These are phyloP conservation scores for Conus betulinus DNA, from an alignment of 1,140 invertebrate species.

Conservation along the genomic window DNA sequence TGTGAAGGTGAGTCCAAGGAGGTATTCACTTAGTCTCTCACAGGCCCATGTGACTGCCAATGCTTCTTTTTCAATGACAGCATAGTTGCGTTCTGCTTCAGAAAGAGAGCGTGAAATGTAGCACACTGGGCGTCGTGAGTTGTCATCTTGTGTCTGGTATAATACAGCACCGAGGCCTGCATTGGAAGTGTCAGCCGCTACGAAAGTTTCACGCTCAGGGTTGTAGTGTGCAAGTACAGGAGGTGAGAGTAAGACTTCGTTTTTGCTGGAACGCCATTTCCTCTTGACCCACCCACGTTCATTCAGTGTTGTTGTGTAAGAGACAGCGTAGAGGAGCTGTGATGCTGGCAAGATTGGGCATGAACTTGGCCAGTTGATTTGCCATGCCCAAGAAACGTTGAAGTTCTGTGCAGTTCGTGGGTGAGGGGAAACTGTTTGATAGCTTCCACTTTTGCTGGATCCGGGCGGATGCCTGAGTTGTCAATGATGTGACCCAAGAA, in stretches of 20 bases:
- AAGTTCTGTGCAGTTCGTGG: too few species aligned
- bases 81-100: conserved; percentile 74
- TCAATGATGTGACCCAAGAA: conserved; percentile 40
- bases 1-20: conserved; percentile 73
- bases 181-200: conserved; percentile 47
- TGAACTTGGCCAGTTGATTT: too few species aligned
- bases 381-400: too few species aligned
- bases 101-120: conserved; percentile 51
- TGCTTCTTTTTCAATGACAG: conserved; percentile 78
- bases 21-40: conserved; percentile 77
- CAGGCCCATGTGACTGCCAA: conserved; percentile 55
- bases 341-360: too few species aligned
- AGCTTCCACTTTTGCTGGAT: conserved; percentile 49
- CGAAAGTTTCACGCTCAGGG: conserved; percentile 32
- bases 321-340: too few species aligned
- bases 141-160: conserved; percentile 32
- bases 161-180: conserved; percentile 52
- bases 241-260: conserved; percentile 34
- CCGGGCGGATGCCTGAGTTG: conserved; percentile 47
- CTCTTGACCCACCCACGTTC: too few species aligned
- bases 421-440: conserved; percentile 48
- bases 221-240: conserved; percentile 48
- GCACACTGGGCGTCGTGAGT: conserved; percentile 38
- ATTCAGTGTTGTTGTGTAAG: too few species aligned
- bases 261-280: conserved; percentile 31